phyloP scores from a whole-genome alignment of 2,888 invertebrate genomes.

The Ochlodes sylvanus region DNA sequence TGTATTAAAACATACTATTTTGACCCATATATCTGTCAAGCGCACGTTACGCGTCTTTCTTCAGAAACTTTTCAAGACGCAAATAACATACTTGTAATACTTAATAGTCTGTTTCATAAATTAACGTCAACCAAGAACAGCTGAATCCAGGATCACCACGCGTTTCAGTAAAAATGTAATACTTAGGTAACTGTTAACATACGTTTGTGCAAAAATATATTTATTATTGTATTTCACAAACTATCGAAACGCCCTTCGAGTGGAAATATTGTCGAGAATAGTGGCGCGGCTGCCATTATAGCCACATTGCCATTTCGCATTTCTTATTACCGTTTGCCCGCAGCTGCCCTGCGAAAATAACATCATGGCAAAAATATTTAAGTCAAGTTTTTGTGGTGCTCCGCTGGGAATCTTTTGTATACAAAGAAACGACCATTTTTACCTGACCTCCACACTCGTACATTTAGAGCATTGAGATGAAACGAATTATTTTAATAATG shows the following conservation, averaged over 20 bases:
- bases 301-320: slow-evolving; percentile 4
- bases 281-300: slow-evolving; percentile 7
- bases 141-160: no score
- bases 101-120: no score
- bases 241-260: slow-evolving; percentile 1
- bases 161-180: no score
- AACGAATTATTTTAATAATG: slow-evolving; percentile 15
- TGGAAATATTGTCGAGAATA: slow-evolving; percentile 8
- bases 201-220: background rate
- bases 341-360: slow-evolving; percentile 10
- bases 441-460: slow-evolving; percentile 2
- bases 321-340: slow-evolving; percentile 8
- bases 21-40: no score
- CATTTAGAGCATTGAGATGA: slow-evolving; percentile 11
- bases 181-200: background rate
- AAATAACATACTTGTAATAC: no score
- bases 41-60: no score
- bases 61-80: no score
- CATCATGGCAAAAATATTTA: slow-evolving; percentile 14
- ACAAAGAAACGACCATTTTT: slow-evolving; percentile 13
- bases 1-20: no score
- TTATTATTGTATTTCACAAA: slow-evolving; percentile 13
- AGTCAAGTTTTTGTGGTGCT: slow-evolving; percentile 8
- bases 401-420: slow-evolving; percentile 14
- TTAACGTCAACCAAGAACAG: no score